These are phyloP conservation scores for Drosophila arizonae DNA, from an alignment of 1,140 invertebrate genomes.

Conservation along the genomic window DNA sequence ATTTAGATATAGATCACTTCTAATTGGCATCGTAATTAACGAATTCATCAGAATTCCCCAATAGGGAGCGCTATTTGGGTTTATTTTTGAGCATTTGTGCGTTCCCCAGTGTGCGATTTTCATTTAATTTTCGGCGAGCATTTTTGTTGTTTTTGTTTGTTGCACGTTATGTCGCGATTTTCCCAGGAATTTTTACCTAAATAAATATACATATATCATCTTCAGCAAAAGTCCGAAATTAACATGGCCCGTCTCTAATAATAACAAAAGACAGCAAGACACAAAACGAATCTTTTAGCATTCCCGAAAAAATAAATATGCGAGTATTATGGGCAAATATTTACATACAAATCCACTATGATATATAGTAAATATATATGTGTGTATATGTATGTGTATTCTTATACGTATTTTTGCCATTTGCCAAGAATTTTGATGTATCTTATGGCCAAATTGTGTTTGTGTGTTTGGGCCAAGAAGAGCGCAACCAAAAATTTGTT, in stretches of 20 bases:
- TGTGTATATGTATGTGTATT: not conserved
- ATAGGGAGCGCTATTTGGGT: slow-evolving; percentile 1
- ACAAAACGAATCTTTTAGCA: slow-evolving; percentile 27
- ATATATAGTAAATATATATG: not conserved
- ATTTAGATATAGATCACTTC: not conserved
- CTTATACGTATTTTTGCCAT: slow-evolving; percentile 26
- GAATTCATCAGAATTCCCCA: slow-evolving; percentile 18
- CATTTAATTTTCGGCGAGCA: slow-evolving; percentile 44
- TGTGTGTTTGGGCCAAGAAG: slow-evolving; percentile 33
- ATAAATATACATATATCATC: slow-evolving; percentile 47
- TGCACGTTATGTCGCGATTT: slow-evolving; percentile 60
- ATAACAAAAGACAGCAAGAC: slow-evolving; percentile 60
- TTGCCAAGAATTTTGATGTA: slow-evolving; percentile 76
- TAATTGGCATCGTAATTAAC: not conserved
- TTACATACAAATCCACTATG: slow-evolving; percentile 8
- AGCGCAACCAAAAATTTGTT: slow-evolving; percentile 23
- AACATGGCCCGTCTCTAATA: slow-evolving; percentile 55
- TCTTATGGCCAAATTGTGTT: slow-evolving; percentile 47
- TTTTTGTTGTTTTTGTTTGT: slow-evolving; percentile 1
- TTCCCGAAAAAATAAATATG: slow-evolving; percentile 20
- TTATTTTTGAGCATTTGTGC: not conserved
- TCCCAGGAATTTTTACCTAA: slow-evolving; percentile 69
- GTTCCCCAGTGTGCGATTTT: slow-evolving; percentile 57
- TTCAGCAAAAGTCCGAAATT: slow-evolving; percentile 27
- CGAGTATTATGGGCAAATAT: slow-evolving; percentile 23